Base-by-base conservation (phyloP, 2,797 vertebrate species). In the Prionace glauca region DNA sequence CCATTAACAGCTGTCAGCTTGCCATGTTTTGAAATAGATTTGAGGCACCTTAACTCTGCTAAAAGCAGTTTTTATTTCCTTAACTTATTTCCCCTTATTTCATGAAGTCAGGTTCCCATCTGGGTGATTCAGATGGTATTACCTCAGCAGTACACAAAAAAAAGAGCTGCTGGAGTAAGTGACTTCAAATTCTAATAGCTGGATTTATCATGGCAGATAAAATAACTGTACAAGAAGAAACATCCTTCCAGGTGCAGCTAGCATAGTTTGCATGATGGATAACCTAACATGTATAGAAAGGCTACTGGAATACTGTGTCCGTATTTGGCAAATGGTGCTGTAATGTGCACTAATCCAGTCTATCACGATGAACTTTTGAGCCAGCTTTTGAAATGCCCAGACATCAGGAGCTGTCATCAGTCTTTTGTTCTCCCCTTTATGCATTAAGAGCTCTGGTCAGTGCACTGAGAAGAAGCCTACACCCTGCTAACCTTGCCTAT, bases 371-470 rank as follows among this genome's bases (percentile, higher is more conserved):
- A 96, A 96, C 96, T 96, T 96, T 3, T 0, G 91, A 95, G 96
- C 95, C 96, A 96, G 93, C 93, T 95, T 95, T 56, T 95, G 93
- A 95, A 95, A 95, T 95, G 95, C 96, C 95, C 95, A 96, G 96
- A 96, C 96, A 96, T 96, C 94, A 96, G 95, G 90, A 95, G 96
- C 96, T 97, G 96, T 97, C 97, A 96, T 97, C 96, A 96, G 97
- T 96, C 95, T 95, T 93, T 96, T 96, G 96, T 96, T 96, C 96
- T 95, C 96, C 3, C 95, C 96, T 96, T 96, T 96, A 95, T 96
- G 96, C 69, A 96, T 96, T 95, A 96, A 24, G 56, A 56, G 77
- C 71, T 50, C 71, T 95, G 93, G 93, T 95, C 93, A 95, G 45
- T 95, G 71, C 93, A 95, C 71, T 50, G 67, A 56, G 93, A 95